Percentiles rank a stretch among this genome's conserved stretches.
Evolutionary conservation across 1,140 invertebrate species (phyloP).

Genomic region (Aphelenchoides avenae): DNA sequence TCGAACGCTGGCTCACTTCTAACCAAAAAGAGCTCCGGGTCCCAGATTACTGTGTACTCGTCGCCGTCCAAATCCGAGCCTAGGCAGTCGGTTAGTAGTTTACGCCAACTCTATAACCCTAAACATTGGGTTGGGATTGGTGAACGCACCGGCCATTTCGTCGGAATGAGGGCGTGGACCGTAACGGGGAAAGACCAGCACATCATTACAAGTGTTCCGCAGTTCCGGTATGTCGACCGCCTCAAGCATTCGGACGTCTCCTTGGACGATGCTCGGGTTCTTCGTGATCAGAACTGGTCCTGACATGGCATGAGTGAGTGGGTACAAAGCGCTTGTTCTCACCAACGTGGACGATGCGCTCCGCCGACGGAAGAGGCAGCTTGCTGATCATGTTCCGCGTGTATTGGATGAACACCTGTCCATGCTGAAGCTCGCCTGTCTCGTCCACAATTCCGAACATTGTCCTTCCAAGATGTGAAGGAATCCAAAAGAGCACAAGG

Average conservation of each 20-base stretch:
- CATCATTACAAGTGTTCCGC: constrained; percentile 59
- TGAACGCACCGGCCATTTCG: constrained; percentile 62
- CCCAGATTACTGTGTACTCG: constrained; percentile 61
- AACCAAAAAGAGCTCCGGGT: constrained; percentile 50
- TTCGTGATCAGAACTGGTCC: constrained; percentile 60
- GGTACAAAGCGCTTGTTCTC: no score
- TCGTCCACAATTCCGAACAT: constrained; percentile 61
- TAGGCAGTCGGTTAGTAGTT: no score
- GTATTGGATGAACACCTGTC: constrained; percentile 61
- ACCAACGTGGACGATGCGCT: constrained; percentile 18
- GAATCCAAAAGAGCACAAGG: no score
- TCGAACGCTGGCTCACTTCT: constrained; percentile 54
- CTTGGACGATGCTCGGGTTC: constrained; percentile 61
- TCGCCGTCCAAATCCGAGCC: constrained; percentile 61
- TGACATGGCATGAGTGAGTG: background rate
- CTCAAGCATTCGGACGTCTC: constrained; percentile 61
- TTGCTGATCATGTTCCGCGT: constrained; percentile 7
- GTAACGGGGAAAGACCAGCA: constrained; percentile 61
- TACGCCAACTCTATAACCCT: no score
- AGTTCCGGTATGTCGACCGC: constrained; percentile 58
- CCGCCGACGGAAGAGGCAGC: constrained; percentile 10
- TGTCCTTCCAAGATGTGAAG: constrained; percentile 51
- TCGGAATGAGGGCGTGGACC: constrained; percentile 61
- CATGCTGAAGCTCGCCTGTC: constrained; percentile 58
- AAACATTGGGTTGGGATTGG: no score